Evolutionary conservation across 2,113 vertebrate genomes (phyloP).

Genomic region (Oncorhynchus keta): DNA sequence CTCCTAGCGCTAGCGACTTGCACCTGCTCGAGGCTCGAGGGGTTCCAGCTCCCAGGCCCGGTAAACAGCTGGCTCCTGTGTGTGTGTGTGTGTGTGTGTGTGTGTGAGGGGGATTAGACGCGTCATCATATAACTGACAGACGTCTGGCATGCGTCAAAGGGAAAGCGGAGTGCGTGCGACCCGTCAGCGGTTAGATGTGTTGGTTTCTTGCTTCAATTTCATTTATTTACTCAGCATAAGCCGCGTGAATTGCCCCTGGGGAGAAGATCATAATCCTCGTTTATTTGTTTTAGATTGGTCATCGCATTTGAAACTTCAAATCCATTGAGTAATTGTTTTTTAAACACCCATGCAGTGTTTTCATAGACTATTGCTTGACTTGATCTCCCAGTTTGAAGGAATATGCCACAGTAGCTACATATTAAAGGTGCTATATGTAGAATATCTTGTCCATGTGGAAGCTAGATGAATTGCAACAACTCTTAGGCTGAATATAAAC

Average conservation of each 20-base stretch:
- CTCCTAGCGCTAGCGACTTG: slow-evolving; percentile 10
- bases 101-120: slow-evolving; percentile 11
- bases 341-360: slow-evolving; percentile 16
- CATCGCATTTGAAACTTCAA: slow-evolving; percentile 17
- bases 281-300: slow-evolving; percentile 29
- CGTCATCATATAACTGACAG: background rate
- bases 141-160: slow-evolving; percentile 31
- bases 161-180: slow-evolving; percentile 1
- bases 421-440: too few relatives aligned
- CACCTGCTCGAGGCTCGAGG: slow-evolving; percentile 35
- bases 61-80: background rate
- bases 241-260: slow-evolving; percentile 11
- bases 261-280: slow-evolving; percentile 27
- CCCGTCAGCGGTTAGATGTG: background rate
- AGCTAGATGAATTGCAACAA: too few relatives aligned
- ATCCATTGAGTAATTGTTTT: slow-evolving; percentile 33
- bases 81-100: background rate
- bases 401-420: too few relatives aligned
- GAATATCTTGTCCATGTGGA: too few relatives aligned
- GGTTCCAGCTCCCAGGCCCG: background rate
- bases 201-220: slow-evolving; percentile 5
- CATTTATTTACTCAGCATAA: slow-evolving; percentile 36
- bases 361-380: slow-evolving; percentile 4
- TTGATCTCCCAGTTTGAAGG: background rate
- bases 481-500: too few relatives aligned